phyloP scores from a whole-genome alignment of 2,797 vertebrate genomes.

The Melanitta fusca region DNA sequence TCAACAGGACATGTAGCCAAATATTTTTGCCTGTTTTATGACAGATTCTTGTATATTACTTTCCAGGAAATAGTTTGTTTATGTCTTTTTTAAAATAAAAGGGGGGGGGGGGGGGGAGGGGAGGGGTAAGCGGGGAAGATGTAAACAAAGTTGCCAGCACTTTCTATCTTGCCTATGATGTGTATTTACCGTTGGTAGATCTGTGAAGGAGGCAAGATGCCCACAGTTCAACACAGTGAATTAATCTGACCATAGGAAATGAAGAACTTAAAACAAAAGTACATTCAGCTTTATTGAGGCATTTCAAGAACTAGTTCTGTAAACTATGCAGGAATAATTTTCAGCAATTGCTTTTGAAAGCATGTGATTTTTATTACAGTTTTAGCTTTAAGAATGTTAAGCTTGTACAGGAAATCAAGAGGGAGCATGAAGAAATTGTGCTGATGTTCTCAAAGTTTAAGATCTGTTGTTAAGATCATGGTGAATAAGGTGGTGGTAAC shows the following conservation, averaged over 20 bases:
- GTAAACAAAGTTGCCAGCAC: neutral
- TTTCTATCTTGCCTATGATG: neutral
- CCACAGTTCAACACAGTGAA: neutral
- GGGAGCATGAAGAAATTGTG: neutral
- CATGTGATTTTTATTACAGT: neutral
- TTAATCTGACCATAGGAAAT: neutral
- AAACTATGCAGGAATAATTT: neutral
- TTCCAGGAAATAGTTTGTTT: neutral
- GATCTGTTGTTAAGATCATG: conserved; percentile 72
- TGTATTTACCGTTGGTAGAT: neutral
- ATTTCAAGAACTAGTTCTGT: neutral
- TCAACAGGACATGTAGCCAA: neutral
- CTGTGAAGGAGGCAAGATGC: neutral
- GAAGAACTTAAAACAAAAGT: neutral
- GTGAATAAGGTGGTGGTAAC: conserved; percentile 90
- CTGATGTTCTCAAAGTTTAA: neutral
- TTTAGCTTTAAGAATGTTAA: conserved; percentile 9
- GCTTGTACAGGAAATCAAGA: neutral
- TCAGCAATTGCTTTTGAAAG: neutral
- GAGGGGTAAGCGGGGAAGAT: neutral
- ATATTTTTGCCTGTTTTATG: neutral
- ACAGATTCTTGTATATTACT: neutral
- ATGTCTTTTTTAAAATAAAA: neutral
- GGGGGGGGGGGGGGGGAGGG: neutral
- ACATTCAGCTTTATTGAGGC: conserved; percentile 15